Percentiles rank a stretch among this genome's conserved stretches.
phyloP scores from a whole-genome alignment of 1,140 invertebrate species.

The Chionoecetes opilio region DNA sequence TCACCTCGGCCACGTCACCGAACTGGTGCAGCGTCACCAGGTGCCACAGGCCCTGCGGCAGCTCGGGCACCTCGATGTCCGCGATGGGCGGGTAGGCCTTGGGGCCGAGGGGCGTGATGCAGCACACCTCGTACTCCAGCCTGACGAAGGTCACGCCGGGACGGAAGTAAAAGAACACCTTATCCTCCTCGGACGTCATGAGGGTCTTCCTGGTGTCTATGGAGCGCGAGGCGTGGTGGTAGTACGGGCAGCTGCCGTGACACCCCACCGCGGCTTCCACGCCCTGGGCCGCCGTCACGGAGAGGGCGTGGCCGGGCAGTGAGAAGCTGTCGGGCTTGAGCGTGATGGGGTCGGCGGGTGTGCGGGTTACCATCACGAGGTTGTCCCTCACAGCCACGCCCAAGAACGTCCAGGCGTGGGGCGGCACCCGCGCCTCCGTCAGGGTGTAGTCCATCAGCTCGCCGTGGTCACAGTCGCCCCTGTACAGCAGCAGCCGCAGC shows the following conservation, averaged over 20 bases:
- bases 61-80: not conserved
- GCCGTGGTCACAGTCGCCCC: not conserved
- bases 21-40: not conserved
- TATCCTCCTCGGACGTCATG: not conserved
- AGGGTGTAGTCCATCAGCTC: not conserved
- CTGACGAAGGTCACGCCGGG: not conserved
- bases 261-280: conserved; percentile 35
- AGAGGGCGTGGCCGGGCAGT: not conserved
- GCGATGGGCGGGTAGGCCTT: not conserved
- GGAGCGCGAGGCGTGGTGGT: not conserved
- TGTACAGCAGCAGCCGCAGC: not conserved
- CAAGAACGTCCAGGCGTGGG: not conserved
- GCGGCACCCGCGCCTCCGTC: not conserved
- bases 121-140: not conserved
- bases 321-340: not conserved
- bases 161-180: not conserved
- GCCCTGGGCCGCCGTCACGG: not conserved
- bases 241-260: conserved; percentile 36
- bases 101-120: not conserved
- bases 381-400: not conserved
- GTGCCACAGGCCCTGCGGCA: not conserved
- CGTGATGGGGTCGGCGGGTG: not conserved
- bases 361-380: not conserved
- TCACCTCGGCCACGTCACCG: not conserved
- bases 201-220: no score